A percentile compares a stretch with the other conserved stretches of the same genome.
Evolutionary conservation across 2,797 vertebrate species (phyloP).

Genomic region (Loris lydekkerianus): DNA sequence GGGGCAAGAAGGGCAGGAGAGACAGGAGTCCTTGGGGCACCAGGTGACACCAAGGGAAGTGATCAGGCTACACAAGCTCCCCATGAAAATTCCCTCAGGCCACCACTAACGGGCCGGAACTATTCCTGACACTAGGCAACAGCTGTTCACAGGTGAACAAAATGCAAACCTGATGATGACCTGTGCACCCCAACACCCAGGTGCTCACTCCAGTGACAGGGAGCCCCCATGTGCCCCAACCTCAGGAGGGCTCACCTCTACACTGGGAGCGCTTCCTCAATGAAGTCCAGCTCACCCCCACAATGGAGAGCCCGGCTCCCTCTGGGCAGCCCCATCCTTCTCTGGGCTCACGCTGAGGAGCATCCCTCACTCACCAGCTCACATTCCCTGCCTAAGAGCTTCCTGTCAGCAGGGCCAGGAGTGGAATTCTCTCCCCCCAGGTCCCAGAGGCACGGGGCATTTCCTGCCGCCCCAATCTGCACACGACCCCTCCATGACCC

Average conservation of each 20-base stretch:
- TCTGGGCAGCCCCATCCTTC: not conserved
- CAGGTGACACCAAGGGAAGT: not conserved
- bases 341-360: too few relatives aligned
- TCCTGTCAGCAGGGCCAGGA: too few relatives aligned
- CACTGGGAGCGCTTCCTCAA: too few relatives aligned
- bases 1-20: rapidly evolving
- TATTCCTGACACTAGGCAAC: not conserved
- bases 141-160: rapidly evolving
- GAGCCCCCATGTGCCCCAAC: not conserved
- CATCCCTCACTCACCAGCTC: not conserved
- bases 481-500: too few relatives aligned
- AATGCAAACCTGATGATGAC: not conserved
- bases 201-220: not conserved
- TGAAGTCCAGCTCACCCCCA: too few relatives aligned
- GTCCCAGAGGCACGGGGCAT: too few relatives aligned
- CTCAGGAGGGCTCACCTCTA: too few relatives aligned
- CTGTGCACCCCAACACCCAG: not conserved
- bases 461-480: not conserved
- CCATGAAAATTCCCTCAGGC: not conserved
- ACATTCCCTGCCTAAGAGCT: not conserved
- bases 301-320: not conserved
- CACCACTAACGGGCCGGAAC: not conserved
- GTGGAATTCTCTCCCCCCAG: not conserved
- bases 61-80: not conserved
- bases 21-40: not conserved